phyloP scores from a whole-genome alignment of 2,113 vertebrate genomes.

The Pelusios castaneus region DNA sequence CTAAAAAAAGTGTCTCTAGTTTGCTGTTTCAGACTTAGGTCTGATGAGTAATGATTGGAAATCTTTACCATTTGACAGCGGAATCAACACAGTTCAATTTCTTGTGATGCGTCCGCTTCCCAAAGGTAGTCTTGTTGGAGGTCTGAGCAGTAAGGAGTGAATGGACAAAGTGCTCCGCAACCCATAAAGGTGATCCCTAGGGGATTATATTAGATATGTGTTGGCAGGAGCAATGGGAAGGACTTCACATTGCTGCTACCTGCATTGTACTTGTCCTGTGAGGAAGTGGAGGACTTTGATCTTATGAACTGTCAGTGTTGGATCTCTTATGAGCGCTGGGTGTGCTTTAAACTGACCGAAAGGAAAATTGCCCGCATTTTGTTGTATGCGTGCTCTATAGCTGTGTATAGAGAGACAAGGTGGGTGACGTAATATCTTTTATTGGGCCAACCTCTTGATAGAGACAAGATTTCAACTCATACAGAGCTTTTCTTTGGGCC shows the following conservation, averaged over 20 bases:
- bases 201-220: not conserved
- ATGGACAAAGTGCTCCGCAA: rapidly evolving
- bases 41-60: not conserved
- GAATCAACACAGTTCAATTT: rapidly evolving
- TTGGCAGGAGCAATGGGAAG: rapidly evolving
- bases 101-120: not conserved
- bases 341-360: not conserved
- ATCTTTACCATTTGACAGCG: rapidly evolving
- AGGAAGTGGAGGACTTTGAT: rapidly evolving
- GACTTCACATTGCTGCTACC: rapidly evolving
- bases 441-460: too few species aligned
- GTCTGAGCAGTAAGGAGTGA: not conserved
- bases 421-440: too few species aligned
- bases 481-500: too few species aligned
- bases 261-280: not conserved
- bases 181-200: not conserved
- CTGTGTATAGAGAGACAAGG: not conserved
- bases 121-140: not conserved
- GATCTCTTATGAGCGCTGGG: not conserved
- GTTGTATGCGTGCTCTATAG: rapidly evolving
- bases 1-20: not conserved
- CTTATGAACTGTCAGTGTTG: not conserved
- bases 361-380: rapidly evolving
- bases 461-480: too few species aligned
- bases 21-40: rapidly evolving